Evolutionary conservation across 2,888 invertebrate genomes (phyloP).

Genomic region (Hanleya hanleyi): DNA sequence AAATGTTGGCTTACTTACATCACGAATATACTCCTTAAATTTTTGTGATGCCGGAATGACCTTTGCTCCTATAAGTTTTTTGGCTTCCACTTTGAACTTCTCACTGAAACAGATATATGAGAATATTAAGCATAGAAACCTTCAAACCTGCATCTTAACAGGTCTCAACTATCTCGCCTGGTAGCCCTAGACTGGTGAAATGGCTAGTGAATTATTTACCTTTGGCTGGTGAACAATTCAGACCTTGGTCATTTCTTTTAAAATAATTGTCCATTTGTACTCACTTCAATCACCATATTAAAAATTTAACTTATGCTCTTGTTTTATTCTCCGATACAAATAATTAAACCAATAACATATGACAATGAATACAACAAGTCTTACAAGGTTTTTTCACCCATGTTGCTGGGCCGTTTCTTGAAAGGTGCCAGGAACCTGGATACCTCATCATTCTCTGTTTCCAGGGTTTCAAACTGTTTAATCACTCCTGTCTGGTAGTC

Average conservation of each 20-base stretch:
- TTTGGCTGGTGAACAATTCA: too few relatives aligned
- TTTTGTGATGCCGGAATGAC: constrained; percentile 36
- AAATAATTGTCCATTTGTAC: too few relatives aligned
- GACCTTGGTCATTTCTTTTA: too few relatives aligned
- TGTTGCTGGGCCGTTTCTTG: constrained; percentile 20
- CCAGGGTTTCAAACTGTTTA: constrained; percentile 30
- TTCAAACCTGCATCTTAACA: too few relatives aligned
- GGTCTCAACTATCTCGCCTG: too few relatives aligned
- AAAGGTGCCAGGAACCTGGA: constrained; percentile 38
- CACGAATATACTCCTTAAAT: constrained; percentile 38
- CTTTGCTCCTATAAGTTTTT: constrained; percentile 37
- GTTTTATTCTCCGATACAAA: too few relatives aligned
- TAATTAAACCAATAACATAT: neutral
- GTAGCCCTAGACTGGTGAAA: too few relatives aligned
- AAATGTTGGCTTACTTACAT: constrained; percentile 24
- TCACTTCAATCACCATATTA: too few relatives aligned
- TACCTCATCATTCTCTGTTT: constrained; percentile 25
- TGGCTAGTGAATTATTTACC: too few relatives aligned
- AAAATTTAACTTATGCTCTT: too few relatives aligned
- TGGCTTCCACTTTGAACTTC: constrained; percentile 52
- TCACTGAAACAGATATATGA: constrained; percentile 34
- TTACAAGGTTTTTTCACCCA: constrained; percentile 32
- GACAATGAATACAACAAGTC: neutral
- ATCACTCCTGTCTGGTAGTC: constrained; percentile 26
- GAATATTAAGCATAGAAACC: neutral